Percentiles rank a stretch among this genome's conserved stretches.
Evolutionary conservation across 2,888 invertebrate genomes (phyloP).

Genomic region (Parnassius glacialis): DNA sequence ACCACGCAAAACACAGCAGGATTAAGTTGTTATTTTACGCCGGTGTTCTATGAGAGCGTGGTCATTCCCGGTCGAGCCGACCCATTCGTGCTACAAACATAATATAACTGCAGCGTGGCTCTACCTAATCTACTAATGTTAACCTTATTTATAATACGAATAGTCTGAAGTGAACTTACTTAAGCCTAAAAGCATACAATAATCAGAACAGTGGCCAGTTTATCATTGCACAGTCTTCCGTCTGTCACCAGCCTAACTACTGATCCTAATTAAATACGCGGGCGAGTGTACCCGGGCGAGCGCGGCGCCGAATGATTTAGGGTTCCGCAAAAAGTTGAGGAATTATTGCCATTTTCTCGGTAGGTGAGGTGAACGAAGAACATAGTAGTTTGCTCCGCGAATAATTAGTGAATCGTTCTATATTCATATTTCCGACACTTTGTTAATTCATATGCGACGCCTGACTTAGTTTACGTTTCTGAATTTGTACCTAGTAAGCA

Average conservation of each 20-base stretch:
- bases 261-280: slow-evolving; percentile 58
- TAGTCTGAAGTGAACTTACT: too few relatives aligned
- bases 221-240: slow-evolving; percentile 9
- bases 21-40: too few relatives aligned
- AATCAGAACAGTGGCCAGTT: too few relatives aligned
- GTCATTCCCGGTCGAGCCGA: too few relatives aligned
- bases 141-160: too few relatives aligned
- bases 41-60: too few relatives aligned
- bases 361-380: slow-evolving; percentile 34
- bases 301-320: slow-evolving; percentile 49
- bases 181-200: too few relatives aligned
- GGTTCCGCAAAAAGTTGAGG: slow-evolving; percentile 40
- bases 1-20: too few relatives aligned
- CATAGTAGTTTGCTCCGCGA: slow-evolving; percentile 14
- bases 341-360: slow-evolving; percentile 43
- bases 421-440: slow-evolving; percentile 17
- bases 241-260: slow-evolving; percentile 42
- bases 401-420: slow-evolving; percentile 19
- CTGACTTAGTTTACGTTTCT: neutral
- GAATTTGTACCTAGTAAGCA: neutral
- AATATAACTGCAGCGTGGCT: too few relatives aligned
- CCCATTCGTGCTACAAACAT: too few relatives aligned
- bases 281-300: slow-evolving; percentile 56
- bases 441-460: neutral
- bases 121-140: too few relatives aligned